Evolutionary conservation across 2,113 vertebrate species (phyloP), one percentile per base, ranked within the genome.

Genomic region (Dolichotis patagonum): DNA sequence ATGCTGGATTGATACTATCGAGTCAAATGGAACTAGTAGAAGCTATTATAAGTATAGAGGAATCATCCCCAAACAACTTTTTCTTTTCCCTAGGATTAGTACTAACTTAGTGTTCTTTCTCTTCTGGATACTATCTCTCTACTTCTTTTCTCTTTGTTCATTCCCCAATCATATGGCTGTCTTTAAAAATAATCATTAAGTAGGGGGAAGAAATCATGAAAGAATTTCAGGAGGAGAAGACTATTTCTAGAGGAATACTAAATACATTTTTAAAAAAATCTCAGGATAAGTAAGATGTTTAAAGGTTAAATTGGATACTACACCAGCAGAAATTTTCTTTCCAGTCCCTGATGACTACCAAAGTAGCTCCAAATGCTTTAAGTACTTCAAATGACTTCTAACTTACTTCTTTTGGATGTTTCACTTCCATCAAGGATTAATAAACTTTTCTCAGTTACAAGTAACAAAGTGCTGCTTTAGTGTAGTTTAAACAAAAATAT

Each of bases 211-310:
- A 91, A 90, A 91, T 22, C 46, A 81, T 62, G 69, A 62, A 84
- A 95, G 13, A 41, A n/a, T 73, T 73, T 4, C 24, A 46, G 11
- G 63, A 95, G 22, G 82, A 87, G 41, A 88, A 82, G 58, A 35
- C 35, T 52, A 63, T 83, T 95, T 91, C 63, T 73, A 32, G 32
- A 78, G 22, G 19, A 49, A 90, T 20, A 28, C 24, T 90, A 92
- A 92, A 20, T 81, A 26, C 43, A 83, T 62, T 87, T 96, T 91
- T 89, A 4, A 62, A 19, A 90, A 43, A 92, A 54, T 75, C 41
- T 88, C 56, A 83, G 65, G 17, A 43, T 95, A 10, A 91, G 38
- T 30, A 92, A 13, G 73, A 95, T 62, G 20, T 9, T 84, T 73
- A 63, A 82, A 28, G 65, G 85, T 52, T 71, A 54, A 78, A 32